Evolutionary conservation across 2,113 vertebrate species (phyloP), one percentile per base, ranked within the genome.

Genomic region (Etheostoma spectabile): DNA sequence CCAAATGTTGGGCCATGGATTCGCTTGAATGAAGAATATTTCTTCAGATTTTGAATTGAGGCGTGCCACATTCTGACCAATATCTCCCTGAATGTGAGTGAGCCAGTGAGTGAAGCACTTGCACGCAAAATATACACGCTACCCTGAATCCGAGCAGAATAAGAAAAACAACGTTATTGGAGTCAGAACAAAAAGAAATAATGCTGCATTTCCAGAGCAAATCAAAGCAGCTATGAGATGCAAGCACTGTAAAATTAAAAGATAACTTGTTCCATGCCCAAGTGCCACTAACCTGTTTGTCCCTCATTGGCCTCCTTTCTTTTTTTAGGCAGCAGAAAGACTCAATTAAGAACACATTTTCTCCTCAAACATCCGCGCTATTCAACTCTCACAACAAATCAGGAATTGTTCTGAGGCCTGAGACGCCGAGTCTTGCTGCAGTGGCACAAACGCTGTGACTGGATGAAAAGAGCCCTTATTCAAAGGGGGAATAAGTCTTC

Each of bases 21-120:
- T 96, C 95, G 95, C 96, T 96, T 96, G 96, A 97, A 96, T 95
- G 95, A 94, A 94, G 95, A 96, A 95, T 95, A 97, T 96, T 97
- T 96, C 96, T 96, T 95, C 79, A 94, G 93, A 95, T 95, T 94
- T 92, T 94, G 91, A 95, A 95, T 95, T 93, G 94, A 95, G 96
- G 95, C 94, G 90, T 95, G 96, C 95, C 96, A 96, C 95, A 97
- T 97, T 97, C 96, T 95, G 94, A 95, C 93, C 95, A 94, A 80
- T 88, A 92, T 88, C 83, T 88, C 72, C 49, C 45, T 65, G 62
- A 62, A 48, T 71, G 79, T 38, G 66, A 65, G 57, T 52, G 73
- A 80, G 55, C 24, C 22, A 70, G 56, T 11, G 51, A 74, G 75
- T 27, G 82, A 38, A 59, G 61, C 55, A 57, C 71, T 76, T 52